Conservation (phyloP, 2,888 invertebrate species). For the Tyria jacobaeae region DNA sequence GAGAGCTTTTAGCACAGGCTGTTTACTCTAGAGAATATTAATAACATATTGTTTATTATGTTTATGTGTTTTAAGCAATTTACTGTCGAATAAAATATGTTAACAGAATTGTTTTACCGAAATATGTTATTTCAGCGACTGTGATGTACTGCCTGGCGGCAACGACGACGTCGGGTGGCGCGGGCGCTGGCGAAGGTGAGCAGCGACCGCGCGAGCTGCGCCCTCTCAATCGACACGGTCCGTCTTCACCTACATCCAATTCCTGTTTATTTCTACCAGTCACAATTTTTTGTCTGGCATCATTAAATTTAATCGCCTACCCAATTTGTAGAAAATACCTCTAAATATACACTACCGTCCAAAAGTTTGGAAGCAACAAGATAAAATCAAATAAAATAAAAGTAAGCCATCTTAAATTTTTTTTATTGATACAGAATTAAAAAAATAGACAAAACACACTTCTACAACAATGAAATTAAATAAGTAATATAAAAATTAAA, state of each 20-base stretch:
- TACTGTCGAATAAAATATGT: too few relatives aligned
- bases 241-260: slow-evolving; percentile 49
- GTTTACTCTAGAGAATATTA: too few relatives aligned
- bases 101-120: background rate
- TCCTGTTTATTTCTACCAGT: background rate
- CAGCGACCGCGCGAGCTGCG: slow-evolving; percentile 74
- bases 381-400: too few relatives aligned
- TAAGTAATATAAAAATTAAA: too few relatives aligned
- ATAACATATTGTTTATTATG: too few relatives aligned
- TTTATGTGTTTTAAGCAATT: too few relatives aligned
- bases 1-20: too few relatives aligned
- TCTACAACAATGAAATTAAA: too few relatives aligned
- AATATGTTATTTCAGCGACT: slow-evolving; percentile 67
- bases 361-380: too few relatives aligned
- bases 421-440: too few relatives aligned
- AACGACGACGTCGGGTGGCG: slow-evolving; percentile 55
- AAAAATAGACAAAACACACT: too few relatives aligned
- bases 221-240: slow-evolving; percentile 79
- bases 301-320: background rate
- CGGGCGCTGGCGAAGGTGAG: slow-evolving; percentile 68
- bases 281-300: background rate
- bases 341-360: background rate
- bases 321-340: background rate
- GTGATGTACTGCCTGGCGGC: slow-evolving; percentile 84
- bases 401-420: too few relatives aligned